phyloP scores from a whole-genome alignment of 2,888 invertebrate species.

The Elaeidobius kamerunicus region DNA sequence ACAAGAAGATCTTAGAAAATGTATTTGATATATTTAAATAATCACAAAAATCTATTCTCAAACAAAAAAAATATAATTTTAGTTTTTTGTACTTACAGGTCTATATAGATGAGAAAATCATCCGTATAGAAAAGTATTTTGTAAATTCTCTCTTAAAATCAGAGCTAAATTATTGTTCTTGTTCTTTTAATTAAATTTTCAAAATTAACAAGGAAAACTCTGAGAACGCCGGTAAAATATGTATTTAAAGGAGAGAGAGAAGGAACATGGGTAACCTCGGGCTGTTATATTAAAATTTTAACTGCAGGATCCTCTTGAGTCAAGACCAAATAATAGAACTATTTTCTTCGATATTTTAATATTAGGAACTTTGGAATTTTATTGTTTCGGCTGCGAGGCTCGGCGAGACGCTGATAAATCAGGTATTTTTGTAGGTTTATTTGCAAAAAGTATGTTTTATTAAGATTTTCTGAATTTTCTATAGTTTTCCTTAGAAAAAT shows the following conservation, averaged over 20 bases:
- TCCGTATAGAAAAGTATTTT: too few relatives aligned
- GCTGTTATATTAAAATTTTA: constrained; percentile 41
- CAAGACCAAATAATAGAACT: constrained; percentile 44
- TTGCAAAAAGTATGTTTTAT: constrained; percentile 10
- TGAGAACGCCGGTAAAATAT: constrained; percentile 23
- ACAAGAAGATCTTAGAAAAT: too few relatives aligned
- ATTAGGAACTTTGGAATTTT: constrained; percentile 44
- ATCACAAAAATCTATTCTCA: too few relatives aligned
- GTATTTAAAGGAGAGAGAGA: too few relatives aligned
- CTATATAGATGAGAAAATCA: too few relatives aligned
- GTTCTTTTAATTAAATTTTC: constrained; percentile 37
- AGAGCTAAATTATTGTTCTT: too few relatives aligned
- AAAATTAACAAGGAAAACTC: constrained; percentile 35
- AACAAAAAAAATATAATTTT: too few relatives aligned
- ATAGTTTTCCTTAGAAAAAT: too few relatives aligned
- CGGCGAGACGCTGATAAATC: constrained; percentile 19
- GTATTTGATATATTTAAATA: too few relatives aligned
- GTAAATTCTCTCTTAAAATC: too few relatives aligned
- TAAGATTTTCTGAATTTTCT: constrained; percentile 2
- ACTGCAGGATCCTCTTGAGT: constrained; percentile 35
- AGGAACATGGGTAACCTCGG: constrained; percentile 37
- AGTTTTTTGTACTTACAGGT: too few relatives aligned
- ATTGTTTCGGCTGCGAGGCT: constrained; percentile 31
- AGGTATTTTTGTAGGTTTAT: constrained; percentile 27
- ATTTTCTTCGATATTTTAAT: constrained; percentile 45